Percentiles rank a stretch among this genome's conserved stretches.
These are phyloP conservation scores for Hiodon tergisus DNA, from an alignment of 2,113 vertebrate species.

Conservation along the genomic window DNA sequence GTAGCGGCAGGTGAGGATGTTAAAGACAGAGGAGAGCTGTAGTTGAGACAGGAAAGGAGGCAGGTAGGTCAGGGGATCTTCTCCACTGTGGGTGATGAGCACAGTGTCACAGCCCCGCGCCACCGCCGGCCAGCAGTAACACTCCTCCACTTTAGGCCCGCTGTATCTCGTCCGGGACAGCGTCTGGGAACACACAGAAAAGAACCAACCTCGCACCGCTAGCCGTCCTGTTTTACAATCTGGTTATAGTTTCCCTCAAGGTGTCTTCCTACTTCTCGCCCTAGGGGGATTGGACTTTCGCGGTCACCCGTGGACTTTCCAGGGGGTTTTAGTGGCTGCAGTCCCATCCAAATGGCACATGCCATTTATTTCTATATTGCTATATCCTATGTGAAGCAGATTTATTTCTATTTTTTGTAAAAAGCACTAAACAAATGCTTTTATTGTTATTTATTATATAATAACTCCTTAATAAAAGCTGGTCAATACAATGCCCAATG, in stretches of 20 bases:
- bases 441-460: no score
- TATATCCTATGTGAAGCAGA: no score
- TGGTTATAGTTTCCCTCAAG: not conserved
- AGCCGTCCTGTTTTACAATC: not conserved
- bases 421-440: no score
- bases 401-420: no score
- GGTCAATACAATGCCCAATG: no score
- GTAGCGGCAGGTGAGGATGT: slow-evolving; percentile 38
- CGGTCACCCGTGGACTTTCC: no score
- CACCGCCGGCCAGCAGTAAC: slow-evolving; percentile 79
- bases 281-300: no score
- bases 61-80: slow-evolving; percentile 74
- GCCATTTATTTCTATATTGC: no score
- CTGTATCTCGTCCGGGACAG: slow-evolving; percentile 51
- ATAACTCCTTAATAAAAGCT: no score
- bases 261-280: no score
- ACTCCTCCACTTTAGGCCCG: slow-evolving; percentile 56
- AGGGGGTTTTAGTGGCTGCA: no score
- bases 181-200: slow-evolving; percentile 52
- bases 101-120: slow-evolving; percentile 72
- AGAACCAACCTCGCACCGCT: not conserved
- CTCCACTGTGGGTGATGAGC: slow-evolving; percentile 62
- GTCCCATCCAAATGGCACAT: no score
- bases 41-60: slow-evolving; percentile 74
- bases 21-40: slow-evolving; percentile 49